phyloP scores from a whole-genome alignment of 2,113 vertebrate genomes.

The Platichthys flesus region DNA sequence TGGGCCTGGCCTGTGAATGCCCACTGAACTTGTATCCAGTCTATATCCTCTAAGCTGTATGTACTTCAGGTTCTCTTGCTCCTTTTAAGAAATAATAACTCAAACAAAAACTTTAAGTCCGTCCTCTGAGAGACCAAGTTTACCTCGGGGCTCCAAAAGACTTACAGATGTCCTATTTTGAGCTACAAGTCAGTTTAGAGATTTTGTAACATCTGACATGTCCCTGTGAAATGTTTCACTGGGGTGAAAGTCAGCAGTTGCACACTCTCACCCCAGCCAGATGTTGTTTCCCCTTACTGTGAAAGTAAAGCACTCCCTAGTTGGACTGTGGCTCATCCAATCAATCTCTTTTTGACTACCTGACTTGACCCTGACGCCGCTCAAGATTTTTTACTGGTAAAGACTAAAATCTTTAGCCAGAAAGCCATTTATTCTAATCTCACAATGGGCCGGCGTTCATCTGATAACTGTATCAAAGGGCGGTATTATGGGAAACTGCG shows the following conservation, averaged over 20 bases:
- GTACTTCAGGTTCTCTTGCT: not conserved
- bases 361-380: not conserved
- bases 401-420: slow-evolving; percentile 3
- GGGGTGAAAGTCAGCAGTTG: not conserved
- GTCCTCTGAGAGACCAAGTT: not conserved
- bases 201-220: slow-evolving; percentile 6
- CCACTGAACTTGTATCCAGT: too few relatives aligned
- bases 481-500: slow-evolving; percentile 25
- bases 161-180: not conserved
- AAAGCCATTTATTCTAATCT: slow-evolving; percentile 47
- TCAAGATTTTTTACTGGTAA: slow-evolving; percentile 9
- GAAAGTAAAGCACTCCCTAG: slow-evolving; percentile 13
- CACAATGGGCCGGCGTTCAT: slow-evolving; percentile 30
- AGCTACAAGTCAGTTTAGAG: not conserved
- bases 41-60: too few relatives aligned
- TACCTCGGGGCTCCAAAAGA: not conserved
- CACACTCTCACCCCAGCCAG: not conserved
- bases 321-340: slow-evolving; percentile 2
- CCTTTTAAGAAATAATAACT: too few relatives aligned
- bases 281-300: not conserved
- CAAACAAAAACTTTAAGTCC: not conserved
- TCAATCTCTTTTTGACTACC: slow-evolving; percentile 11
- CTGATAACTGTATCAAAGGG: slow-evolving; percentile 38
- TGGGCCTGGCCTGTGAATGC: too few relatives aligned
- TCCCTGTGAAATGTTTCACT: slow-evolving; percentile 43